Evolutionary conservation across 2,113 vertebrate species (phyloP).

Genomic region (Propithecus coquereli): DNA sequence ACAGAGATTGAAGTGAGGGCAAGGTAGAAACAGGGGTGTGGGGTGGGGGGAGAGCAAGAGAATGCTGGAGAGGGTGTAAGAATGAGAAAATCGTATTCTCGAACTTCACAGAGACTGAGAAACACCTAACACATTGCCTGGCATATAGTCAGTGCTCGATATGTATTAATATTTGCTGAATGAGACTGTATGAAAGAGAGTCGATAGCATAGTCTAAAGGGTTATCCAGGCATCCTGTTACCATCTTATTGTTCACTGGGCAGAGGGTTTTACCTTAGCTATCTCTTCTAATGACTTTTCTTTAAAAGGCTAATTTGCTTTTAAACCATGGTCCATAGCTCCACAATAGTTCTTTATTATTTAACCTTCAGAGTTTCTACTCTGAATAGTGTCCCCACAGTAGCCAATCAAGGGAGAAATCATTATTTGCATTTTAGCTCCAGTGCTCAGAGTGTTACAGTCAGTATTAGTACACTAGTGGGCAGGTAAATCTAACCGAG

Average conservation of each 20-base stretch:
- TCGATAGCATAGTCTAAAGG: neutral
- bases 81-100: neutral
- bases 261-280: neutral
- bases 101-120: neutral
- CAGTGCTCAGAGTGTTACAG: neutral
- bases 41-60: neutral
- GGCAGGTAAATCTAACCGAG: neutral
- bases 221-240: neutral
- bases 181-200: neutral
- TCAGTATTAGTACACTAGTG: neutral
- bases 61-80: neutral
- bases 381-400: neutral
- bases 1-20: neutral
- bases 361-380: neutral
- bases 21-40: neutral
- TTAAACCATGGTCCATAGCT: neutral
- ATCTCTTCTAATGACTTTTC: neutral
- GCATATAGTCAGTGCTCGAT: neutral
- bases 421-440: neutral
- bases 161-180: neutral
- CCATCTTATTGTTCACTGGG: neutral
- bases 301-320: conserved; percentile 2
- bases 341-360: neutral
- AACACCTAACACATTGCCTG: too few relatives aligned
- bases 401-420: neutral